Evolutionary conservation across 2,888 invertebrate species (phyloP), one percentile per base, ranked within the genome.

Genomic region (Drosophila cyrtoloma): DNA sequence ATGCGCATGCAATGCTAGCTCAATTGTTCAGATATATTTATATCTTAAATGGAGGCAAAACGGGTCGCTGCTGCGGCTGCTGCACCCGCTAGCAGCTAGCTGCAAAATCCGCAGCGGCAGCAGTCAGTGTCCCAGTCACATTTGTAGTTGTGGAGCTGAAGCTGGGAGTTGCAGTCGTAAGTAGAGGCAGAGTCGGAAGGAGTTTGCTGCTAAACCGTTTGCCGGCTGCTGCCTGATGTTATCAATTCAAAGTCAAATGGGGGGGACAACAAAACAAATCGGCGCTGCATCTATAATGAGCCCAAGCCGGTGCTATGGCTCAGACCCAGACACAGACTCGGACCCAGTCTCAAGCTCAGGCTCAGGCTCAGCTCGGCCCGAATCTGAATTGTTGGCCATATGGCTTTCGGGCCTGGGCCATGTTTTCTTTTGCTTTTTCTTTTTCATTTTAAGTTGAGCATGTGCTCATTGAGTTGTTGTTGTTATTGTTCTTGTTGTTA

Each of bases 221-320:
- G 73, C 68, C 62, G 68, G 61, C 73, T 77, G 72, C 77, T 78
- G 81, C 75, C 82, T 67, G 91, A 91, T 91, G 91, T 91, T 91
- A 91, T 91, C 91, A 91, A 91, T 91, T 92, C 90, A 87, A 89
- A 91, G 91, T 92, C 90, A 91, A 91, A 91, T 92, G 91, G 92
- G 87, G 87, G 90, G 90, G 91, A 89, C 90, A 91, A 89, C 90
- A 91, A 89, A 91, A 91, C 91, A 91, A 91, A 91, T 91, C 91
- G 91, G 91, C 91, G 92, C 92, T 92, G 91, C 84, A 91, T 92
- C 91, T 88, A 86, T 92, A 91, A 92, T 91, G 92, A 91, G 84
- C 68, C 64, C 72, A 58, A 55, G 75, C 75, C 71, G 32, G 56
- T 44, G 70, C 71, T 66, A 56, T 72, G 50, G 33, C 64, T 35